These are phyloP conservation scores for Tetragonula carbonaria DNA, from an alignment of 2,888 invertebrate genomes.

Conservation along the genomic window DNA sequence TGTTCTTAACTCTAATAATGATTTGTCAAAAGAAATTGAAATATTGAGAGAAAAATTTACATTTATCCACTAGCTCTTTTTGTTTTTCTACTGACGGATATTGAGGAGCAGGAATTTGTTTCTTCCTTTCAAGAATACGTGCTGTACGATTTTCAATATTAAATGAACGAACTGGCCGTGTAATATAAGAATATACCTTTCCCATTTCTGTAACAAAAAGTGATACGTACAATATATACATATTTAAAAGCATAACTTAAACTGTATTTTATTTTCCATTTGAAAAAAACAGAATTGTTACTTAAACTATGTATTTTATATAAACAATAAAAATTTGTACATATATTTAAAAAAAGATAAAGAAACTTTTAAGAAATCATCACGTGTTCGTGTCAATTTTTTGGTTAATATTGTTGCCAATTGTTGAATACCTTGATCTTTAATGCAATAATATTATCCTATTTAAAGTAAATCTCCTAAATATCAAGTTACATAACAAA, in stretches of 20 bases:
- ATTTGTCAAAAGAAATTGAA: neutral
- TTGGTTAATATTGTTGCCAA: neutral
- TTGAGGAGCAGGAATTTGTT: conserved; percentile 89
- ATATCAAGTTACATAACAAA: neutral
- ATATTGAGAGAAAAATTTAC: conserved; percentile 59
- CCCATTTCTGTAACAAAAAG: conserved; percentile 85
- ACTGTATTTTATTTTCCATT: neutral
- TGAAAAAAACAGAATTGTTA: neutral
- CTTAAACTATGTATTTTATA: neutral
- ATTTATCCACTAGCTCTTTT: conserved; percentile 87
- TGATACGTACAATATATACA: neutral
- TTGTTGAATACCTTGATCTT: neutral
- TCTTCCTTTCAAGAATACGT: conserved; percentile 88
- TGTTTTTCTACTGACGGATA: conserved; percentile 87
- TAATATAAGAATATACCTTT: conserved; percentile 86
- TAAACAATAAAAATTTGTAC: neutral
- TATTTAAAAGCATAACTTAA: conserved; percentile 8
- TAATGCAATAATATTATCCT: neutral
- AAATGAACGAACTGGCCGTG: conserved; percentile 87
- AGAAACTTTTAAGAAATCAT: neutral
- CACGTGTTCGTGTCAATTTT: neutral
- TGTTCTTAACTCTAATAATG: neutral
- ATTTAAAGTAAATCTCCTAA: neutral
- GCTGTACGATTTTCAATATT: conserved; percentile 92
- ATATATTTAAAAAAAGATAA: neutral